These are phyloP conservation scores for Campoletis sonorensis DNA, from an alignment of 1,140 invertebrate genomes.

Conservation along the genomic window DNA sequence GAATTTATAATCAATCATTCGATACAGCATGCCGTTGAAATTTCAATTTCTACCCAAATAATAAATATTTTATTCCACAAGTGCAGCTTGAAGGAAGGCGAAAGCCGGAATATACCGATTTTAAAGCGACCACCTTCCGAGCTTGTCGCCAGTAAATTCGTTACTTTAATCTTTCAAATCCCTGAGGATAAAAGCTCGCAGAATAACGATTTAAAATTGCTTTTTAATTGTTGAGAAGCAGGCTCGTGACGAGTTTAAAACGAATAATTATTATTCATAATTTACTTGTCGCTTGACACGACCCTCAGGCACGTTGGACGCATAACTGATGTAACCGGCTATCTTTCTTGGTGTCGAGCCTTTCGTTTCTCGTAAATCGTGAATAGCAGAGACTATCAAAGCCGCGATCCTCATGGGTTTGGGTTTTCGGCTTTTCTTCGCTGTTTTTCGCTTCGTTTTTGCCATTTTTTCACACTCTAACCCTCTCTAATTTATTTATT, in stretches of 20 bases:
- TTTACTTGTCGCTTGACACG: slow-evolving; percentile 66
- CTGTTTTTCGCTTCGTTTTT: slow-evolving; percentile 45
- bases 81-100: too few species aligned
- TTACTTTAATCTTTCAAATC: too few species aligned
- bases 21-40: too few species aligned
- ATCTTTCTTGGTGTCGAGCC: slow-evolving; percentile 64
- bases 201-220: background rate
- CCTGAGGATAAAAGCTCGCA: background rate
- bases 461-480: slow-evolving; percentile 33
- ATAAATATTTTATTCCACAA: too few species aligned
- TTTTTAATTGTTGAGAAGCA: slow-evolving; percentile 3
- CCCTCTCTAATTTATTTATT: background rate
- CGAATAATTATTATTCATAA: slow-evolving; percentile 33
- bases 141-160: too few species aligned
- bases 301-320: slow-evolving; percentile 56
- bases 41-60: too few species aligned
- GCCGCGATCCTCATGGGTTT: slow-evolving; percentile 65
- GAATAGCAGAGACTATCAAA: slow-evolving; percentile 66
- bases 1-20: too few species aligned
- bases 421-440: slow-evolving; percentile 43
- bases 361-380: slow-evolving; percentile 64
- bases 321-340: slow-evolving; percentile 64
- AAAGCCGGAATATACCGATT: too few species aligned
- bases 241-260: background rate
- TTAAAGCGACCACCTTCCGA: too few species aligned